These are phyloP conservation scores for Pantherophis guttatus DNA, from an alignment of 2,113 vertebrate genomes.

Conservation along the genomic window DNA sequence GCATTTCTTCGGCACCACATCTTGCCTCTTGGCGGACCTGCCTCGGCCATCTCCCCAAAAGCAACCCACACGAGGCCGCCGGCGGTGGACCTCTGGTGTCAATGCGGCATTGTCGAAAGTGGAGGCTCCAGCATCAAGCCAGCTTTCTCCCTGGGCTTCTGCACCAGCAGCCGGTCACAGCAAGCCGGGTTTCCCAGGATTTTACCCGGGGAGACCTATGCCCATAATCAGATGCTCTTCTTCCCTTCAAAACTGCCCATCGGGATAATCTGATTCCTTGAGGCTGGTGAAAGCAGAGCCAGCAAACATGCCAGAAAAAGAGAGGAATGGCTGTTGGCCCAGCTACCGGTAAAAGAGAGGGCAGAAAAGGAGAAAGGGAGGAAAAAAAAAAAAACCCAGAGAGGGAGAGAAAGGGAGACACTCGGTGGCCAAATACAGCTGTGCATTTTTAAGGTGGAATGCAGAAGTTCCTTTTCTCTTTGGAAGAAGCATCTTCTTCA, in stretches of 20 bases:
- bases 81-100: slow-evolving; percentile 28
- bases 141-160: slow-evolving; percentile 55
- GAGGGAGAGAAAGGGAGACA: slow-evolving; percentile 8
- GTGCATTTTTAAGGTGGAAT: slow-evolving; percentile 75
- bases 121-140: slow-evolving; percentile 34
- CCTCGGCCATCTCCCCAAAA: slow-evolving; percentile 75
- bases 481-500: background rate
- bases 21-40: slow-evolving; percentile 67
- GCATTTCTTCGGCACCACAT: slow-evolving; percentile 77
- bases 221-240: slow-evolving; percentile 13
- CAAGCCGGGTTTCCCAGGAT: slow-evolving; percentile 28
- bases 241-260: background rate
- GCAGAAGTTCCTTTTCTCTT: slow-evolving; percentile 54
- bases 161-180: slow-evolving; percentile 21
- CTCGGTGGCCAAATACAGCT: slow-evolving; percentile 69
- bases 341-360: slow-evolving; percentile 19
- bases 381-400: background rate
- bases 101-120: slow-evolving; percentile 55
- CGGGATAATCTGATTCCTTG: background rate
- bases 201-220: slow-evolving; percentile 29
- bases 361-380: background rate
- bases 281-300: background rate
- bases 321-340: slow-evolving; percentile 44
- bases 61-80: slow-evolving; percentile 21
- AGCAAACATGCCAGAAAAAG: slow-evolving; percentile 51